Evolutionary conservation across 2,888 invertebrate species (phyloP).

Genomic region (Andrena chrysosceles): DNA sequence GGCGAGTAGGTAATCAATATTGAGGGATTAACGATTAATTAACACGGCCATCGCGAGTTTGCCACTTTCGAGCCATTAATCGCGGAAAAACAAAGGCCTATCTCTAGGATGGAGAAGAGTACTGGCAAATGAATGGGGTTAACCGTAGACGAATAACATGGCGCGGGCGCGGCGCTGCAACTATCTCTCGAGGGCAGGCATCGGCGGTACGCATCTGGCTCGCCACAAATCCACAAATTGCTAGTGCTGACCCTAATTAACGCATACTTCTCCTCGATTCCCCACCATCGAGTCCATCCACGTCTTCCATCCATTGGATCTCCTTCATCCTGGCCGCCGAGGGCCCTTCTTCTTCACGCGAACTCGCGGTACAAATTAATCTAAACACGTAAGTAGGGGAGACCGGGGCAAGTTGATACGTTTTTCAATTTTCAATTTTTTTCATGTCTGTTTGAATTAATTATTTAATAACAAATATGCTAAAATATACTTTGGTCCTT

Average conservation of each 20-base stretch:
- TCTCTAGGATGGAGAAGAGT: constrained; percentile 16
- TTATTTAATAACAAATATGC: too few relatives aligned
- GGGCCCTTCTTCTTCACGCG: neutral
- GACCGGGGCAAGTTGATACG: too few relatives aligned
- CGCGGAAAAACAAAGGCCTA: neutral
- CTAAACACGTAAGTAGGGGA: neutral
- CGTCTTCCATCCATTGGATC: constrained; percentile 22
- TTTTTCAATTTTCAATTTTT: too few relatives aligned
- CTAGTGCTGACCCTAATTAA: constrained; percentile 80
- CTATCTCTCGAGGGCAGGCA: constrained; percentile 37
- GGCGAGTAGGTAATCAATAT: neutral
- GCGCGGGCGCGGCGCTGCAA: constrained; percentile 15
- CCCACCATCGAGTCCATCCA: constrained; percentile 64
- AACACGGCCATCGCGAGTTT: too few relatives aligned
- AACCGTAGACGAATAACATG: constrained; percentile 56
- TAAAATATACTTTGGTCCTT: too few relatives aligned
- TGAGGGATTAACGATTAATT: neutral
- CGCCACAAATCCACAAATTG: constrained; percentile 80
- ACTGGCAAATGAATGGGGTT: constrained; percentile 27
- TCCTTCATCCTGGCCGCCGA: constrained; percentile 20
- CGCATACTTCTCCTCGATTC: constrained; percentile 78
- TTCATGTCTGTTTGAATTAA: too few relatives aligned
- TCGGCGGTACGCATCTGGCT: constrained; percentile 63
- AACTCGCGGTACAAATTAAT: constrained; percentile 17
- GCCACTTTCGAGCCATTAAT: neutral